Base-by-base conservation (phyloP, 2,888 invertebrate genomes). In the Saturnia pavonia region DNA sequence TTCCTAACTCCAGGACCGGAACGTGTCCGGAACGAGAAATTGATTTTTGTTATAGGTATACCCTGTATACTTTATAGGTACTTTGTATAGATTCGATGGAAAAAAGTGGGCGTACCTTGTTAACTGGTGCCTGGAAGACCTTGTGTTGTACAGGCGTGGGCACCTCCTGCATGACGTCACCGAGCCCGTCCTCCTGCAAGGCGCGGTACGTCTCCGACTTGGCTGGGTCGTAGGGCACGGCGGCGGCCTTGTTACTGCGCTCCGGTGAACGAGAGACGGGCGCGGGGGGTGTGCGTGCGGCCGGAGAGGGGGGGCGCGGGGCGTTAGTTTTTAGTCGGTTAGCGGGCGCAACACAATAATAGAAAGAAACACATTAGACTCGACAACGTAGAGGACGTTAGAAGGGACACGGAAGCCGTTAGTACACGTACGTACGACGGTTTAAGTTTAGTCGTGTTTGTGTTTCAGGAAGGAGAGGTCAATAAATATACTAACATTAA, bases 141-240 rank as follows among this genome's bases (percentile, higher is more conserved):
- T 96, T 97, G 82, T 96, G 94, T 86, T 96, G 96, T 72, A 96
- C 96, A 76, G 97, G 96, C 81, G 95, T 94, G 78, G 95, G 95
- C 81, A 96, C 95, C 91, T 97, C 97, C 74, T 96, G 96, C 78
- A 96, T 93, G 70, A 91, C 88, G 85, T 95, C 96, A 75, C 95
- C 96, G 69, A 94, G 90, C 79, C 96, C 95, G 78, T 96, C 95
- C 91, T 98, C 98, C 91, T 97, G 97, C 76, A 98, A 95, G 83
- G 97, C 97, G 94, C 96, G 97, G 95, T 96, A 97, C 72, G 98
- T 97, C 91, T 97, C 97, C 86, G 97, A 98, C 94, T 96, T 96
- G 88, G 97, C 96, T 80, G 98, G 98, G 95, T 98, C 97, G 95
- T 96, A 98, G 87, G 95, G 95, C 87, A 96, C 91, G 77, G 96